phyloP scores from a whole-genome alignment of 1,140 invertebrate genomes.

The Dendroctonus valens region DNA sequence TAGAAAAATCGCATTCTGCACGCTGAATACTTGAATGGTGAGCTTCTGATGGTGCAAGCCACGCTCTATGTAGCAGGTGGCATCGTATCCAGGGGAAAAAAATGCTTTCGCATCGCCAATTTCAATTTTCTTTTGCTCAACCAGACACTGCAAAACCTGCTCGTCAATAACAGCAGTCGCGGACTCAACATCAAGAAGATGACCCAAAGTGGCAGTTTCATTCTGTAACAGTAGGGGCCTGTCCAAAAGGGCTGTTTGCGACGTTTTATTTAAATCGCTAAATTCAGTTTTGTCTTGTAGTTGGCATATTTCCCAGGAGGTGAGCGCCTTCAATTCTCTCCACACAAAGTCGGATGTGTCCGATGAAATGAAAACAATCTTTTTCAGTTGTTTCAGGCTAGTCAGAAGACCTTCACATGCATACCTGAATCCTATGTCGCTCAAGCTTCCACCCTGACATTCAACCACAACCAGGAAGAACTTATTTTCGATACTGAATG shows the following conservation, averaged over 20 bases:
- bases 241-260: slow-evolving; percentile 2
- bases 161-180: neutral
- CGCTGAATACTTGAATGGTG: neutral
- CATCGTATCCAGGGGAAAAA: neutral
- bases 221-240: neutral
- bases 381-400: neutral
- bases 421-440: neutral
- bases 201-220: neutral
- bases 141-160: neutral
- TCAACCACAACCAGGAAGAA: neutral
- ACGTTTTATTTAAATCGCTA: neutral
- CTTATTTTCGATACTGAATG: neutral
- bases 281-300: neutral
- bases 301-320: neutral
- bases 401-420: neutral
- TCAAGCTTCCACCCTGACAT: neutral
- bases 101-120: slow-evolving; percentile 9
- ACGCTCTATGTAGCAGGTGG: neutral
- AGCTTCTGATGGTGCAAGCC: slow-evolving; percentile 1
- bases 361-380: neutral
- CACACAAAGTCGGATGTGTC: neutral
- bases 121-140: neutral
- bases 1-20: neutral
- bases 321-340: neutral
- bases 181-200: neutral